Evolutionary conservation across 1,140 invertebrate species (phyloP).

Genomic region (Gyrodactylus bullatarudis): DNA sequence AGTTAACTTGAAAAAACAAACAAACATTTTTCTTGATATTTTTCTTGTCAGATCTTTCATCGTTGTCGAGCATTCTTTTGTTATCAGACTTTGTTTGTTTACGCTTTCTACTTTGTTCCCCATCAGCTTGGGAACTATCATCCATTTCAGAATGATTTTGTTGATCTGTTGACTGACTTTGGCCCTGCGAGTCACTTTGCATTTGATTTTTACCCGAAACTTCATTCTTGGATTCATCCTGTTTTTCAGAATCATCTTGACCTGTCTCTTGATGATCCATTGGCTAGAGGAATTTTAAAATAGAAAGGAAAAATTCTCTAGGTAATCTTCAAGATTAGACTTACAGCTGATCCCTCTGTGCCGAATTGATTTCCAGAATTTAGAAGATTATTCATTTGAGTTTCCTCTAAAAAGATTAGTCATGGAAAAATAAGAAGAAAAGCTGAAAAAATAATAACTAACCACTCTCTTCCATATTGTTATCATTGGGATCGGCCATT

Average conservation of each 20-base stretch:
- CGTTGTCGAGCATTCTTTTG: conserved; percentile 10
- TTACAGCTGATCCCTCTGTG: not conserved
- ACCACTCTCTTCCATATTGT: not conserved
- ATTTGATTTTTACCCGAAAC: not conserved
- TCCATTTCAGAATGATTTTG: not conserved
- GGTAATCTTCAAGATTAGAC: not conserved
- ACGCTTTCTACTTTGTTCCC: not conserved
- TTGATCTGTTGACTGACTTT: not conserved
- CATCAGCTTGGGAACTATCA: not conserved
- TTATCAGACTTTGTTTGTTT: conserved; percentile 9
- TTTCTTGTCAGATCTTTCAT: conserved; percentile 8
- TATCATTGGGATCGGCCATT: not conserved
- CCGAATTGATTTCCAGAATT: not conserved
- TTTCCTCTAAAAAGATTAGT: not conserved
- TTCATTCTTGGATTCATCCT: not conserved
- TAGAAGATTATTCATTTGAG: not conserved
- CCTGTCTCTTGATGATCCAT: not conserved
- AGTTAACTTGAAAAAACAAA: no score
- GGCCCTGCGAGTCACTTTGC: not conserved
- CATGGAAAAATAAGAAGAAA: not conserved
- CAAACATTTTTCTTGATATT: no score
- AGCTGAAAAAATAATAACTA: not conserved
- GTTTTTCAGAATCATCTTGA: not conserved
- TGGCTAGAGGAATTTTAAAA: no score
- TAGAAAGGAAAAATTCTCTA: not conserved